Conservation (phyloP, 2,113 vertebrate species). For the Lutjanus erythropterus region DNA sequence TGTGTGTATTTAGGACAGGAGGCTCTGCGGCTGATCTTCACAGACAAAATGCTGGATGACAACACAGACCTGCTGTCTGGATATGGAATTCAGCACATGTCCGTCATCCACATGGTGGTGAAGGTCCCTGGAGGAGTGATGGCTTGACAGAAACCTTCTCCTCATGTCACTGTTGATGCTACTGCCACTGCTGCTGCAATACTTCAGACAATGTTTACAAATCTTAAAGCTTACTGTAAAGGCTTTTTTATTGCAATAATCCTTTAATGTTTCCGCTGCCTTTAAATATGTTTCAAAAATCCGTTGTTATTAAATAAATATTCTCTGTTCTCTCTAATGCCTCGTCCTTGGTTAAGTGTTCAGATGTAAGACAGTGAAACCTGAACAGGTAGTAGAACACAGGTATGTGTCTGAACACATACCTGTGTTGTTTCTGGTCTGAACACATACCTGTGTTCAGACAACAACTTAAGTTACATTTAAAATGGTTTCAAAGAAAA, state of each 20-base stretch:
- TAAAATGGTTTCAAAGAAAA: too few relatives aligned
- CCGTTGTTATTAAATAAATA: not conserved
- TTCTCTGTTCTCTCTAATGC: not conserved
- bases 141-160: not conserved
- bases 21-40: slow-evolving; percentile 65
- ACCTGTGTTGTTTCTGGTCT: too few relatives aligned
- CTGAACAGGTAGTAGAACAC: too few relatives aligned
- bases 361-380: not conserved
- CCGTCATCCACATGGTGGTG: slow-evolving; percentile 52
- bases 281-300: not conserved
- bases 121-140: slow-evolving; percentile 65
- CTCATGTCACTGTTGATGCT: not conserved
- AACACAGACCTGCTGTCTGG: slow-evolving; percentile 31
- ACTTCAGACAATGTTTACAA: too few relatives aligned
- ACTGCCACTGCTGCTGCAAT: not conserved
- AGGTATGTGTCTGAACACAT: too few relatives aligned
- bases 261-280: not conserved
- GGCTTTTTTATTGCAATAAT: too few relatives aligned
- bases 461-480: too few relatives aligned
- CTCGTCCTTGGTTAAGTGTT: not conserved
- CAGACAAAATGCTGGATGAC: slow-evolving; percentile 52
- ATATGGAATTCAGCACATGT: slow-evolving; percentile 71
- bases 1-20: slow-evolving; percentile 19
- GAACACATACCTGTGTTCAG: too few relatives aligned
- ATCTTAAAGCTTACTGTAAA: too few relatives aligned